Conservation (phyloP, 2,113 vertebrate genomes). For the Scalopus aquaticus region DNA sequence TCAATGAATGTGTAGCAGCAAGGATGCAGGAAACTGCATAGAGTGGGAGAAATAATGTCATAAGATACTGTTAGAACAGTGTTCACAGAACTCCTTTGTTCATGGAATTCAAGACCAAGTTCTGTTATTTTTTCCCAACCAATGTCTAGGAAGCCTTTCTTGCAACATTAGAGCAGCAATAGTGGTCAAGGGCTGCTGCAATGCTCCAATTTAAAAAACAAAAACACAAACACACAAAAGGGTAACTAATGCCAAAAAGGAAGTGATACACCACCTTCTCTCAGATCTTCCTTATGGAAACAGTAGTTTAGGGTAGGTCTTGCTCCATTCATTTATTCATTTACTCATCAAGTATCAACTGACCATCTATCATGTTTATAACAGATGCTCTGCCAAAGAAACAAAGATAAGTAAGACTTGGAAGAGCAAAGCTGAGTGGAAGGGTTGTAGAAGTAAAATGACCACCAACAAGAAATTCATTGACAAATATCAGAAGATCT, state of each 20-base stretch:
- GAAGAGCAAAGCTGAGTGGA: background rate
- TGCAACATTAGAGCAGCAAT: background rate
- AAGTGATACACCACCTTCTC: background rate
- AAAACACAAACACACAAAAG: background rate
- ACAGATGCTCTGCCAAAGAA: background rate
- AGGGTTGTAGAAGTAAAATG: background rate
- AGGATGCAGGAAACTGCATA: background rate
- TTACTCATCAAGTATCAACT: background rate
- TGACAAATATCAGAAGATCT: background rate
- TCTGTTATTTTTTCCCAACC: conserved; percentile 28
- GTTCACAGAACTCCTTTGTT: conserved; percentile 23
- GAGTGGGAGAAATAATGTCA: background rate
- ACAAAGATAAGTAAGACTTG: background rate
- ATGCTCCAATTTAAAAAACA: background rate
- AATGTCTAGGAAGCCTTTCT: background rate
- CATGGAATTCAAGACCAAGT: conserved; percentile 14
- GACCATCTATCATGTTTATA: background rate
- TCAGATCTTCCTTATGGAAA: background rate
- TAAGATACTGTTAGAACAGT: background rate
- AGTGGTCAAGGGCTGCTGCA: conserved; percentile 15
- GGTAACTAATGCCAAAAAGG: background rate
- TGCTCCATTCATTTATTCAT: background rate
- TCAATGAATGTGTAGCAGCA: background rate
- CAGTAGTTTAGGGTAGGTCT: background rate
- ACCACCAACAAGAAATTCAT: background rate